phyloP scores from a whole-genome alignment of 2,113 vertebrate species.

The Camelus bactrianus region DNA sequence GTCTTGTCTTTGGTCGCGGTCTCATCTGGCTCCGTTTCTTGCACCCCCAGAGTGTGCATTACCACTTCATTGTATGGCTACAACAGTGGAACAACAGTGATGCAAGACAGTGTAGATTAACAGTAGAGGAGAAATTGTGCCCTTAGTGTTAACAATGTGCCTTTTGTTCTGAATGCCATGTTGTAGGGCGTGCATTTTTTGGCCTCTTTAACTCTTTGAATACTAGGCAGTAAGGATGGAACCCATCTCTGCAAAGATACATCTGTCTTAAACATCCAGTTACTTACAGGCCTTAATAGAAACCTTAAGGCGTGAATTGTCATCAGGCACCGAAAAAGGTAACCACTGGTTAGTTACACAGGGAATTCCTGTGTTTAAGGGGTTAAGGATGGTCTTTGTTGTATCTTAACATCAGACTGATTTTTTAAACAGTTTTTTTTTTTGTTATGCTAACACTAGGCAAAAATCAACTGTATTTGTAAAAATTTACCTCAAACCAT shows the following conservation, averaged over 20 bases:
- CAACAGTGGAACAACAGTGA: slow-evolving; percentile 80
- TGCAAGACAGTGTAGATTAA: slow-evolving; percentile 84
- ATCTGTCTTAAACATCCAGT: slow-evolving; percentile 87
- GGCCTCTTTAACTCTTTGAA: slow-evolving; percentile 88
- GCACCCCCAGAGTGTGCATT: slow-evolving; percentile 83
- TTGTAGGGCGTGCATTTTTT: slow-evolving; percentile 86
- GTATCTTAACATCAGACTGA: slow-evolving; percentile 88
- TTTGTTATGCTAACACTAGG: slow-evolving; percentile 88
- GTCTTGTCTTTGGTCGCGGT: slow-evolving; percentile 88
- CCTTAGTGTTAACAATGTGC: slow-evolving; percentile 95
- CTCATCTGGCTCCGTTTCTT: slow-evolving; percentile 86
- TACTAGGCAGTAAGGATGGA: slow-evolving; percentile 81
- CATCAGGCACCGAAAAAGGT: slow-evolving; percentile 65
- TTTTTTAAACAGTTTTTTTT: slow-evolving; percentile 84
- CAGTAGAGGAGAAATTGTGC: slow-evolving; percentile 89
- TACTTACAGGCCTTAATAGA: slow-evolving; percentile 88
- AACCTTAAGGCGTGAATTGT: slow-evolving; percentile 85
- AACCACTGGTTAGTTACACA: slow-evolving; percentile 77
- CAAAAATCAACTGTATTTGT: slow-evolving; percentile 90
- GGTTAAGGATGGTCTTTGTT: slow-evolving; percentile 88
- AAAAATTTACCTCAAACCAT: slow-evolving; percentile 92
- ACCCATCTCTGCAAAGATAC: slow-evolving; percentile 83
- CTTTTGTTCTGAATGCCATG: slow-evolving; percentile 93
- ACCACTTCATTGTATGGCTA: slow-evolving; percentile 80
- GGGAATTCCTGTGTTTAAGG: slow-evolving; percentile 77